Evolutionary conservation across 1,140 invertebrate species (phyloP), one percentile per base, ranked within the genome.

Genomic region (Ylistrum balloti): DNA sequence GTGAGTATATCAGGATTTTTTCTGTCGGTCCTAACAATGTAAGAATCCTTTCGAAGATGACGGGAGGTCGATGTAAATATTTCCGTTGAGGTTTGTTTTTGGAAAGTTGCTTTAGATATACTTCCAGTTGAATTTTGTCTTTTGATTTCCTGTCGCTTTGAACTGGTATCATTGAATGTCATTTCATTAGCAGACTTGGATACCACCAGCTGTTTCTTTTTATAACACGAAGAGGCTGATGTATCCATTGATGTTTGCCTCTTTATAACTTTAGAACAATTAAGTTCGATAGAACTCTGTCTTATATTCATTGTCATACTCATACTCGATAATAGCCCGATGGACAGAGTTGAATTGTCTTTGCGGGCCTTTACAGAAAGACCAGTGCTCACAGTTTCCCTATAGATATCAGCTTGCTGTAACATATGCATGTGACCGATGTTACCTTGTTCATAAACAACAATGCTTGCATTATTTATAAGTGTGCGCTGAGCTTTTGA

Each of bases 391-490:
- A 28, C 3, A n/a, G 17, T 74, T n/a, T 38, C 5, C 5, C 13
- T 74, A 74, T 74, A 74, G 28, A 74, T 74, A 74, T 74, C 56
- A 7, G 5, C 11, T 1, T 1, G 22, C 0, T n/a, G 56, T 74
- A 74, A 74, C 56, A 3, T 74, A 74, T 74, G 56, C 56, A 74
- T n/a, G 28, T 74, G 56, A 74, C 56, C 56, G 56, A 74, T 74
- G 56, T 17, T 74, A 74, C 56, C 56, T 74, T 28, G 56, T 74
- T 74, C 56, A 74, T 74, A 74, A 74, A 74, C 56, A 74, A 74
- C 56, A 74, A 74, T 28, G 56, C n/a, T 0, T 74, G 56, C 56
- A 74, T 74, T 74, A 74, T 74, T 74, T 74, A 74, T 74, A 22
- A 5, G 56, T 28, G 56, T 28, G n/a, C n/a, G 56, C 22, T 28